These are phyloP conservation scores for Ernsta delagoae DNA, from an alignment of 2,888 invertebrate species.

Conservation along the genomic window DNA sequence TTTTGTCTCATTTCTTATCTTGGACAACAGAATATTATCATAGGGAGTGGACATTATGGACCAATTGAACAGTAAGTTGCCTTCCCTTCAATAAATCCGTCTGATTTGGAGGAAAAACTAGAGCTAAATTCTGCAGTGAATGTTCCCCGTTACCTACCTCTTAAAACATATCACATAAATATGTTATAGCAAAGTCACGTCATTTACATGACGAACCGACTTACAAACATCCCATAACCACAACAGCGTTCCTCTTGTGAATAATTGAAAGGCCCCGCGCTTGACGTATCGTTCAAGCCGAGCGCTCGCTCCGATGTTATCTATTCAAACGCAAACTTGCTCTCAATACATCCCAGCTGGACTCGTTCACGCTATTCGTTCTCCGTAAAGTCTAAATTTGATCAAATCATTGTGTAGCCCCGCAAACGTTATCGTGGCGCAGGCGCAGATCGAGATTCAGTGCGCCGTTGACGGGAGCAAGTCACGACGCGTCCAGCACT, in stretches of 20 bases:
- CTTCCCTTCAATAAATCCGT: no score
- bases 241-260: conserved; percentile 60
- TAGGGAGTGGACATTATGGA: no score
- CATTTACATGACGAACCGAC: conserved; percentile 16
- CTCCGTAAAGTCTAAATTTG: conserved; percentile 37
- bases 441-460: conserved; percentile 66
- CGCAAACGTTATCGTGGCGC: conserved; percentile 48
- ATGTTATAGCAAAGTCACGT: no score
- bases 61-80: no score
- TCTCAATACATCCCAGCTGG: background rate
- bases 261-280: conserved; percentile 68
- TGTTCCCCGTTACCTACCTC: no score
- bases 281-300: conserved; percentile 57
- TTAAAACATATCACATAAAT: no score
- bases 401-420: conserved; percentile 14
- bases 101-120: no score
- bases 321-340: conserved; percentile 41
- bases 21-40: no score
- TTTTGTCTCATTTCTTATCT: no score
- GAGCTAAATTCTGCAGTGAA: no score
- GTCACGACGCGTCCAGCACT: conserved; percentile 62
- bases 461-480: conserved; percentile 64
- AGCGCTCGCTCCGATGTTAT: conserved; percentile 59
- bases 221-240: background rate
- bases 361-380: background rate